A percentile compares a stretch with the other conserved stretches of the same genome.
Conservation (phyloP, 2,113 vertebrate species). For the Carollia perspicillata region DNA sequence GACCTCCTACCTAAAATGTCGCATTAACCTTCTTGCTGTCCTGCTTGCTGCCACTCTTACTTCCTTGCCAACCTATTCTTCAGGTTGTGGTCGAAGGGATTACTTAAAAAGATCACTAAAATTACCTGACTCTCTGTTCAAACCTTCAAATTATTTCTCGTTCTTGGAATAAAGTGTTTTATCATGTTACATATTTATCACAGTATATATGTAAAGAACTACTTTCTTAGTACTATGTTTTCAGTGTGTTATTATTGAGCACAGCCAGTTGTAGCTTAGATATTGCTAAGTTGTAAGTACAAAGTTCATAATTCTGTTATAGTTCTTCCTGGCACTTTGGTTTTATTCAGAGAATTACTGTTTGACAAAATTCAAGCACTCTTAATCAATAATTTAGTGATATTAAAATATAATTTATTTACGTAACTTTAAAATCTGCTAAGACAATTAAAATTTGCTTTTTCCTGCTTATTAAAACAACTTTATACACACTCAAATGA, state of each 20-base stretch:
- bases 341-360: conserved; percentile 28
- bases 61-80: neutral
- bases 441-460: conserved; percentile 35
- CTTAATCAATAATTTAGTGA: conserved; percentile 27
- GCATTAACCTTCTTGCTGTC: neutral
- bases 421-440: conserved; percentile 6
- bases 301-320: neutral
- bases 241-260: conserved; percentile 45
- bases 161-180: neutral
- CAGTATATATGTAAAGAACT: neutral
- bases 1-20: neutral
- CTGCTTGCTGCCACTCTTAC: neutral
- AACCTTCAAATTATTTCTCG: neutral
- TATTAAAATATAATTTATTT: conserved; percentile 14
- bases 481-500: neutral
- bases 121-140: neutral
- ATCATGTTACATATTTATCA: neutral
- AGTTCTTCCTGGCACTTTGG: neutral
- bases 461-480: conserved; percentile 30
- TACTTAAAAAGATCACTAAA: neutral
- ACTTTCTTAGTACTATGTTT: neutral
- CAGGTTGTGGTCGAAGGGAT: neutral
- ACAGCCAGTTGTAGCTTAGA: conserved; percentile 23
- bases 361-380: neutral
- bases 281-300: conserved; percentile 11